Conservation (phyloP, 2,888 invertebrate species). For the Hydroisotoma schaefferi region DNA sequence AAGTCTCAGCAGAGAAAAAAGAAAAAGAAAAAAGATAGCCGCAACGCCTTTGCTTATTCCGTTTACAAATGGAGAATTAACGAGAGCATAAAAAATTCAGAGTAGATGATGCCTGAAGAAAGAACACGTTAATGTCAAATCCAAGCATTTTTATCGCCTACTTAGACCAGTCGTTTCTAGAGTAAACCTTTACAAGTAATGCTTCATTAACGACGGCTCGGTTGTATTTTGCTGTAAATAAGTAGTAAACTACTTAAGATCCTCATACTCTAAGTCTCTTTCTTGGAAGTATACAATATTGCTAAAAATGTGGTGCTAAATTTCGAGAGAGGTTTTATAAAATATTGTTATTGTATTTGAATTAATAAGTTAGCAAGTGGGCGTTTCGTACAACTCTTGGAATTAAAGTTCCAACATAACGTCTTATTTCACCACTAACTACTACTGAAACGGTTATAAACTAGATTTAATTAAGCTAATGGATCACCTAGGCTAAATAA, state of each 20-base stretch:
- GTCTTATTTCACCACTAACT: no score
- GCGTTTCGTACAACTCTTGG: no score
- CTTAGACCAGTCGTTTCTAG: slow-evolving; percentile 34
- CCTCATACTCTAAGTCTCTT: not conserved
- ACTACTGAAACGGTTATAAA: no score
- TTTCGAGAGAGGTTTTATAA: no score
- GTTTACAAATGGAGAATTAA: no score
- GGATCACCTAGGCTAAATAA: slow-evolving; percentile 17
- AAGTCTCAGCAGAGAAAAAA: no score
- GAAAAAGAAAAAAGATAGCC: no score
- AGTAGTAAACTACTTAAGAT: not conserved
- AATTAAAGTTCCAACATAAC: no score
- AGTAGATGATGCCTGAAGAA: slow-evolving; percentile 10
- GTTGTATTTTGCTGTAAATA: not conserved
- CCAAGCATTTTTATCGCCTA: slow-evolving; percentile 42
- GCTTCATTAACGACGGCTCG: slow-evolving; percentile 33
- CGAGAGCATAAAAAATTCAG: no score
- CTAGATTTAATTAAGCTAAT: slow-evolving; percentile 12
- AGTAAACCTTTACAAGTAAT: slow-evolving; percentile 34
- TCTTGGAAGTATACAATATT: not conserved
- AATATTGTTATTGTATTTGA: no score
- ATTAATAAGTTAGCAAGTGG: no score
- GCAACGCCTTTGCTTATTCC: no score
- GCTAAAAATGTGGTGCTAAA: not conserved
- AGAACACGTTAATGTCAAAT: slow-evolving; percentile 32